phyloP scores from a whole-genome alignment of 2,888 invertebrate species.

The Papilio protenor region DNA sequence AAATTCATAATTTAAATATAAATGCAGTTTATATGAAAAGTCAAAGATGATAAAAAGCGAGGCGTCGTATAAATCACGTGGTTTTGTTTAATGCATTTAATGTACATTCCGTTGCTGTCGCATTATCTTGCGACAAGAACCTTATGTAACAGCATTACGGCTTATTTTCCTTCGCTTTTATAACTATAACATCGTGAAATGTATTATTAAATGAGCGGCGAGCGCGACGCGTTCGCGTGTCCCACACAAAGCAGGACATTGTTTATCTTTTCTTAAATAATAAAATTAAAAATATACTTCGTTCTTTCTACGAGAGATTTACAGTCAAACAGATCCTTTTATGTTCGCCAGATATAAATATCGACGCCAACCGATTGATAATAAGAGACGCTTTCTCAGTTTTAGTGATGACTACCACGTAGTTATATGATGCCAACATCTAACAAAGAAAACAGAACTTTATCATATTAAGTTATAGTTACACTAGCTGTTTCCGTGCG shows the following conservation, averaged over 20 bases:
- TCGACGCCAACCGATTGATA: no score
- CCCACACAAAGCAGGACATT: constrained; percentile 6
- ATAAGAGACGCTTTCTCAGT: background rate
- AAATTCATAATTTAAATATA: background rate
- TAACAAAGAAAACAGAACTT: background rate
- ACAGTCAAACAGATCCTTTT: background rate
- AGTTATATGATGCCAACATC: background rate
- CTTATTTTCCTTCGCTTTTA: constrained; percentile 5
- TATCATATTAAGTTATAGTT: background rate
- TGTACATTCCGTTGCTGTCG: constrained; percentile 3
- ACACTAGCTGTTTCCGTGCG: background rate
- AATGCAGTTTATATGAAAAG: background rate
- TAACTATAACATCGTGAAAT: constrained; percentile 2
- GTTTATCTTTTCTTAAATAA: constrained; percentile 3
- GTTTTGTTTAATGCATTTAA: constrained; percentile 17
- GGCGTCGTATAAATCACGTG: constrained; percentile 4
- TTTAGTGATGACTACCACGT: background rate
- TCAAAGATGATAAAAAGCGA: constrained; percentile 8
- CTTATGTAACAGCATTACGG: background rate
- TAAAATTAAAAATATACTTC: background rate
- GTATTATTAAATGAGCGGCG: constrained; percentile 11
- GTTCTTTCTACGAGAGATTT: background rate
- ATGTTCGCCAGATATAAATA: background rate
- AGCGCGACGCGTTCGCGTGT: background rate
- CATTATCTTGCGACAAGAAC: background rate